A percentile compares a stretch with the other conserved stretches of the same genome.
Conservation (phyloP, 2,113 vertebrate species). For the Actenoides lindsayi region DNA sequence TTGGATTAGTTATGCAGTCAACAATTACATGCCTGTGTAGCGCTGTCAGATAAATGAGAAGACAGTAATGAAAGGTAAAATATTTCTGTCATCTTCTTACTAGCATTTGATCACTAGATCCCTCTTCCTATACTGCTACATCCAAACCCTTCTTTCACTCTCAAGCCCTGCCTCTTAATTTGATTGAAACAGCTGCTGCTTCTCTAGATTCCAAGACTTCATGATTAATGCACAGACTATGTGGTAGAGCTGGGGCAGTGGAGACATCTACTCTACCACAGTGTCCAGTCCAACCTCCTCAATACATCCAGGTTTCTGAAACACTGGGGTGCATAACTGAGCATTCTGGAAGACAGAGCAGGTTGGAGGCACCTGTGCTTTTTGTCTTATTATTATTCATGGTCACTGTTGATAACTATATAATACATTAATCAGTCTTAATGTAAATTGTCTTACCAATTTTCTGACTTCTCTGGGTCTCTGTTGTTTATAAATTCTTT, state of each 20-base stretch:
- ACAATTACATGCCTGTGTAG: not conserved
- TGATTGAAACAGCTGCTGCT: not conserved
- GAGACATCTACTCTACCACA: not conserved
- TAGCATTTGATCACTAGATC: not conserved
- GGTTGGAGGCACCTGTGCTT: not conserved
- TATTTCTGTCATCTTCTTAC: not conserved
- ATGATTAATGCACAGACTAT: not conserved
- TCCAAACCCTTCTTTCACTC: not conserved
- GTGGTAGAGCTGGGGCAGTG: not conserved
- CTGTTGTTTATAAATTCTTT: not conserved
- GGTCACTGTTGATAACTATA: not conserved
- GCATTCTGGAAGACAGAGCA: not conserved
- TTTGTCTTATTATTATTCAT: not conserved
- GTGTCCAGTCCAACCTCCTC: not conserved
- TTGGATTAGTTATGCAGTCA: not conserved
- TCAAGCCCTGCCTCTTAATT: not conserved
- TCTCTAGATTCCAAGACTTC: not conserved
- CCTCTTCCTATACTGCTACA: not conserved
- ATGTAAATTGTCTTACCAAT: not conserved
- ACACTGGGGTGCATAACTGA: rapidly evolving
- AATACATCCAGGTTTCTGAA: not conserved
- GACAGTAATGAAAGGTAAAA: not conserved
- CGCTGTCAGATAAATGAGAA: not conserved
- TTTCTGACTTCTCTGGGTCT: not conserved
- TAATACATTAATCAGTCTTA: not conserved